Base-by-base conservation (phyloP, 2,888 invertebrate species). In the Liopterus haemorrhoidalis region DNA sequence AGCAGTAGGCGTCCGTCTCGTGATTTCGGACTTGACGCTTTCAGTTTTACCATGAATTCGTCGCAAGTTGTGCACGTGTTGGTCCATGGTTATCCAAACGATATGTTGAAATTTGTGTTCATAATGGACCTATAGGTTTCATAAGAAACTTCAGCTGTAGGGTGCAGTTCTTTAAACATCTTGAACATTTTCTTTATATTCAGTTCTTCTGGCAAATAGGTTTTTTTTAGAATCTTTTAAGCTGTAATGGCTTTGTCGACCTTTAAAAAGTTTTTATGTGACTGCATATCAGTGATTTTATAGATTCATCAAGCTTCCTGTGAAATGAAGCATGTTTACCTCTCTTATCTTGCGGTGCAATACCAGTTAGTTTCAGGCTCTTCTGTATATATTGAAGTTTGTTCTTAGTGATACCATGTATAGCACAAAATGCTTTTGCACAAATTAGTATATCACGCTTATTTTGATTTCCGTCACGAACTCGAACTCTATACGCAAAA, bases 301-400 rank as follows among this genome's bases (percentile, higher is more conserved):
- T 15, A 15, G 22, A 24, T 14, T 12, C 15, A 11, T 14, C 24
- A 14, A 9, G 6, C 11, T n/a, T 19, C 12, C 12, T 28, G 19
- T 20, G 4, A n/a, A 12, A 15, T 24, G 16, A 25, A 33, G 6
- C 12, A 9, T 20, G 9, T 18, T 33, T 8, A 24, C 38, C 24
- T 24, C 38, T 12, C 25, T 38, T 9, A 24, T 38, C 38, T 38
- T 38, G 12, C 6, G 38, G 38, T 15, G 38, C 25, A 15, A 24
- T 14, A 15, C 38, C 38, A 24, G 15, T 24, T 14, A 14, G 8
- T 38, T 24, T 38, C 16, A 38, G 25, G 15, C 11, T 21, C 18
- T 38, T 27, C 25, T 38, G 24, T 14, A 38, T n/a, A 15, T 38
- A 38, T n/a, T 25, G 18, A 9, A 38, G 16, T 38, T 38, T 38